Percentiles rank a stretch among this genome's conserved stretches.
Evolutionary conservation across 1,140 invertebrate species (phyloP).

Genomic region (Dreissena rostriformis): DNA sequence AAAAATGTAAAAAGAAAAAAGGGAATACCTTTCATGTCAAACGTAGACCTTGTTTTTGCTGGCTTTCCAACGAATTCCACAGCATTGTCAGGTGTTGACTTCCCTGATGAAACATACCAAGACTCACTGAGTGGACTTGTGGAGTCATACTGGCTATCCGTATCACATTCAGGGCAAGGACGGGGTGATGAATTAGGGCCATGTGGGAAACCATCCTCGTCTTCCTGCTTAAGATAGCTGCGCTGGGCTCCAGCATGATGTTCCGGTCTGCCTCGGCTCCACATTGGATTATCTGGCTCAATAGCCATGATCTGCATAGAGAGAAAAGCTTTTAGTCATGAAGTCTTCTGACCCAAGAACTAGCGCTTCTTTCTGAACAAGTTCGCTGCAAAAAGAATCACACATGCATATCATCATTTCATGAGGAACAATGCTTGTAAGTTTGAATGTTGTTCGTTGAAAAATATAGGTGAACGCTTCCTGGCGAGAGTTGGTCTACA

Average conservation of each 20-base stretch:
- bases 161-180: conserved; percentile 69
- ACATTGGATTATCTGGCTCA: conserved; percentile 71
- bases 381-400: neutral
- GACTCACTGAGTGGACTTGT: conserved; percentile 70
- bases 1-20: too few relatives aligned
- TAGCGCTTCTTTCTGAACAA: neutral
- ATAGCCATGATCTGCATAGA: conserved; percentile 80
- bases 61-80: conserved; percentile 40
- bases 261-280: conserved; percentile 76
- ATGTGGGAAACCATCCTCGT: conserved; percentile 76
- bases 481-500: too few relatives aligned
- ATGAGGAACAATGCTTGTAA: too few relatives aligned
- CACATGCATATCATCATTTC: neutral
- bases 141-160: conserved; percentile 74
- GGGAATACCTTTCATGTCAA: conserved; percentile 72
- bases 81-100: conserved; percentile 50
- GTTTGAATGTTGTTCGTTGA: too few relatives aligned
- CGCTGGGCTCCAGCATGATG: conserved; percentile 79
- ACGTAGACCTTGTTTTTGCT: conserved; percentile 52
- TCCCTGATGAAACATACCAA: conserved; percentile 72
- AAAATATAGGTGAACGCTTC: too few relatives aligned
- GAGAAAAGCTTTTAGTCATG: neutral
- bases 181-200: conserved; percentile 72
- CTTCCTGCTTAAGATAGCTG: conserved; percentile 73
- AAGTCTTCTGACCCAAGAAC: neutral